Percentiles rank a stretch among this genome's conserved stretches.
Evolutionary conservation across 2,113 vertebrate species (phyloP).

Genomic region (Scolopax mira): DNA sequence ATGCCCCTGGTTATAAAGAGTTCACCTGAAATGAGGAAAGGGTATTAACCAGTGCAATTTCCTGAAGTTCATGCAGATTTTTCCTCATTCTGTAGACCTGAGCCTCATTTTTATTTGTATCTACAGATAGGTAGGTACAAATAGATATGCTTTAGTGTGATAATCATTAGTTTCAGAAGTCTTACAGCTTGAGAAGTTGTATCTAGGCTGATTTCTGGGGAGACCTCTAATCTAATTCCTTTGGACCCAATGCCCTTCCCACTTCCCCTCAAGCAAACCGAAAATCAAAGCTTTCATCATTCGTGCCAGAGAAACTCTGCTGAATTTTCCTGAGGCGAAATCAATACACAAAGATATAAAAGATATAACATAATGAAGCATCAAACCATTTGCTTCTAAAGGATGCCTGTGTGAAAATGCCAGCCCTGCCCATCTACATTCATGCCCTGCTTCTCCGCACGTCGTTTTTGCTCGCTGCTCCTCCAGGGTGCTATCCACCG

Average conservation of each 20-base stretch:
- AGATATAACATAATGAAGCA: conserved; percentile 25
- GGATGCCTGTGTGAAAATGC: background rate
- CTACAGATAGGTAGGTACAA: background rate
- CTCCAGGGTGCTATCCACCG: background rate
- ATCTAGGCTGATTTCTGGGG: background rate
- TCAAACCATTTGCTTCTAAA: background rate
- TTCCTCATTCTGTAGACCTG: background rate
- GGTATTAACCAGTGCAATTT: background rate
- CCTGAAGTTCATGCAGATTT: background rate
- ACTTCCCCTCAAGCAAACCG: background rate
- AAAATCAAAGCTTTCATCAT: conserved; percentile 4
- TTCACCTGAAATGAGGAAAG: background rate
- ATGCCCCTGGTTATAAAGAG: background rate
- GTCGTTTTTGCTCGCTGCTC: background rate
- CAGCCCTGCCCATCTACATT: background rate
- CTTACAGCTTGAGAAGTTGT: background rate
- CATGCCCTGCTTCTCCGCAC: background rate
- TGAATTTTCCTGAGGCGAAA: conserved; percentile 49
- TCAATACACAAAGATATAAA: conserved; percentile 11
- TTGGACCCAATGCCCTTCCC: background rate
- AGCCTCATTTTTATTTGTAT: background rate
- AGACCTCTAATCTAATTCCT: background rate
- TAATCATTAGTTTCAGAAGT: background rate
- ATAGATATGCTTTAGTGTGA: background rate
- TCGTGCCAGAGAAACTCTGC: background rate